Evolutionary conservation across 2,888 invertebrate genomes (phyloP).

Genomic region (Agriopis leucophaearia): DNA sequence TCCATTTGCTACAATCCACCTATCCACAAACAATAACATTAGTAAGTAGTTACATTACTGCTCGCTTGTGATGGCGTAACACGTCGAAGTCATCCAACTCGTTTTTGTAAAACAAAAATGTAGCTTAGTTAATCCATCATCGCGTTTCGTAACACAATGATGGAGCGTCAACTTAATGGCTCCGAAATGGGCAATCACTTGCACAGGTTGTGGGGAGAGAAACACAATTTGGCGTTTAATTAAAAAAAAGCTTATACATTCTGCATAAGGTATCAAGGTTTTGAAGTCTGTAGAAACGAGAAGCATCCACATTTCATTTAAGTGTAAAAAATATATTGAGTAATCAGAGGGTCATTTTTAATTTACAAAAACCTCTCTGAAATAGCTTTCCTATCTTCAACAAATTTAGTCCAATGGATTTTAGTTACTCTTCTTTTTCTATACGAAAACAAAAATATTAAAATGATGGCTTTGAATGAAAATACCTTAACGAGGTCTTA

Average conservation of each 20-base stretch:
- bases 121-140: slow-evolving; percentile 25
- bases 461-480: too few species aligned
- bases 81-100: slow-evolving; percentile 18
- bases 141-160: slow-evolving; percentile 34
- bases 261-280: slow-evolving; percentile 1
- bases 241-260: slow-evolving; percentile 7
- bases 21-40: slow-evolving; percentile 10
- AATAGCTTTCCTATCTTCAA: too few species aligned
- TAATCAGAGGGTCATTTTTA: too few species aligned
- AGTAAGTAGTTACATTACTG: slow-evolving; percentile 1
- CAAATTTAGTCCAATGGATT: too few species aligned
- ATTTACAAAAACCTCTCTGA: too few species aligned
- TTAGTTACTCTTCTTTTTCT: too few species aligned
- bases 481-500: too few species aligned
- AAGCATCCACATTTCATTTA: background rate
- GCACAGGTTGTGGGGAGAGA: slow-evolving; percentile 16
- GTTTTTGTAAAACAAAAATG: slow-evolving; percentile 30
- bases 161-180: slow-evolving; percentile 30
- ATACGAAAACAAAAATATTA: too few species aligned
- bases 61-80: slow-evolving; percentile 23
- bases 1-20: background rate
- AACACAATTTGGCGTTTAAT: slow-evolving; percentile 13
- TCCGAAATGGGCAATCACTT: slow-evolving; percentile 21
- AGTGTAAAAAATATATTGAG: background rate
- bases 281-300: background rate